phyloP scores from a whole-genome alignment of 2,797 vertebrate genomes.

The Lutjanus campechanus region DNA sequence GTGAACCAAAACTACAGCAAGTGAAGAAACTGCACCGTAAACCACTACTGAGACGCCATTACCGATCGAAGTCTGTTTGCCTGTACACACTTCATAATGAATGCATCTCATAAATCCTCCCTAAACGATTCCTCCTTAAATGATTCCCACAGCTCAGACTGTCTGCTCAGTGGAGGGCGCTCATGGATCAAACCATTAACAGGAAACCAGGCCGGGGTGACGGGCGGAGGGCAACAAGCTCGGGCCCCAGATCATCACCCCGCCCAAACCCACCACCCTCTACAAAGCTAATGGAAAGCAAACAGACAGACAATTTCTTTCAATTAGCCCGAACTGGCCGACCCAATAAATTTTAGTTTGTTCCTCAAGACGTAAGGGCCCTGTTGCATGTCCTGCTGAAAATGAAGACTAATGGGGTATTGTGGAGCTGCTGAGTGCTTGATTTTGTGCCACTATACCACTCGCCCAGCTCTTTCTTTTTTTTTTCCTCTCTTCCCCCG shows the following conservation, averaged over 20 bases:
- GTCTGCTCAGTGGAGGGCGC: conserved; percentile 75
- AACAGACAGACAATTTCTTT: conserved; percentile 91
- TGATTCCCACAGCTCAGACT: conserved; percentile 73
- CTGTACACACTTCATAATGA: conserved; percentile 69
- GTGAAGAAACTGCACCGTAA: conserved; percentile 44
- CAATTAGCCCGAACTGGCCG: conserved; percentile 85
- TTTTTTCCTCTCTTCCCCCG: conserved; percentile 10
- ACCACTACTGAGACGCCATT: conserved; percentile 57
- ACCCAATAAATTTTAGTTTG: conserved; percentile 90
- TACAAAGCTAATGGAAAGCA: conserved; percentile 77
- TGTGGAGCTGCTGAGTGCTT: conserved; percentile 84
- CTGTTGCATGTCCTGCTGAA: conserved; percentile 84
- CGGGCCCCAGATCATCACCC: conserved; percentile 62
- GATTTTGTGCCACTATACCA: conserved; percentile 75
- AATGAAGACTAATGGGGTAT: conserved; percentile 90
- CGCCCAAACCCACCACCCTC: conserved; percentile 49
- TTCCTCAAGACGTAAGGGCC: conserved; percentile 82
- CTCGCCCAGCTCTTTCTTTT: conserved; percentile 20
- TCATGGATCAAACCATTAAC: conserved; percentile 83
- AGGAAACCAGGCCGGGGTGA: conserved; percentile 59
- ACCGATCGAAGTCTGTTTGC: conserved; percentile 67
- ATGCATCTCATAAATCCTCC: conserved; percentile 78
- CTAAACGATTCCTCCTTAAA: conserved; percentile 78
- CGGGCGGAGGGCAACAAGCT: conserved; percentile 63
- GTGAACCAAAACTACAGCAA: conserved; percentile 52